Base-by-base conservation (phyloP, 2,797 vertebrate species). In the Galago senegalensis region DNA sequence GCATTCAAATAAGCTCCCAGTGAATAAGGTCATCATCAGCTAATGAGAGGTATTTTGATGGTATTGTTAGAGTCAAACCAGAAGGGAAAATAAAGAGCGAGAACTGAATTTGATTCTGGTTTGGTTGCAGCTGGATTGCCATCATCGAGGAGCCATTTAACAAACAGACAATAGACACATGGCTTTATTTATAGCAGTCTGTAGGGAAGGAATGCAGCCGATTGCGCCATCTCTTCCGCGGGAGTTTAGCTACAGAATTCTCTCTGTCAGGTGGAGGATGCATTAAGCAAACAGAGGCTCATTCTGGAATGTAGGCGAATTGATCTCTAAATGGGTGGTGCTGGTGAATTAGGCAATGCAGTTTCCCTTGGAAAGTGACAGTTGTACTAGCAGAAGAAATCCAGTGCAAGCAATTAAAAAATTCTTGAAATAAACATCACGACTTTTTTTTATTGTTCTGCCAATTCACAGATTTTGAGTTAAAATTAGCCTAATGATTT, bases 131-230 rank as follows among this genome's bases (percentile, higher is more conserved):
- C 87, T 97, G 98, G 95, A 97, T 98, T 97, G 96, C 97, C 97
- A 96, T 97, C 65, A 92, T 98, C 94, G 93, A 97, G 94, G 90
- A 96, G 92, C 93, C 89, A 92, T 97, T 98, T 97, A 98, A 77
- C 95, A 95, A 95, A 97, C 89, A 97, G 96, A 95, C 83, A 86
- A 92, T 93, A 97, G 93, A 96, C 96, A 96, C 95, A 97, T 97
- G 96, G 98, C 97, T 98, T 98, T 98, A 98, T 98, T 98, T 98
- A 98, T 87, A 97, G 91, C 95, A 95, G 93, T 96, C 97, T 97
- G 92, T 89, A 93, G 94, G 94, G 94, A 91, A 98, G 96, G 97
- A 98, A 97, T 95, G 97, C 86, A 0, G 60, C 60, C 89, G 61
- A 63, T 91, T 97, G 89, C 87, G 89, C 89, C 92, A 90, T 94